These are phyloP conservation scores for Tenebrio molitor DNA, from an alignment of 1,140 invertebrate species.

Conservation along the genomic window DNA sequence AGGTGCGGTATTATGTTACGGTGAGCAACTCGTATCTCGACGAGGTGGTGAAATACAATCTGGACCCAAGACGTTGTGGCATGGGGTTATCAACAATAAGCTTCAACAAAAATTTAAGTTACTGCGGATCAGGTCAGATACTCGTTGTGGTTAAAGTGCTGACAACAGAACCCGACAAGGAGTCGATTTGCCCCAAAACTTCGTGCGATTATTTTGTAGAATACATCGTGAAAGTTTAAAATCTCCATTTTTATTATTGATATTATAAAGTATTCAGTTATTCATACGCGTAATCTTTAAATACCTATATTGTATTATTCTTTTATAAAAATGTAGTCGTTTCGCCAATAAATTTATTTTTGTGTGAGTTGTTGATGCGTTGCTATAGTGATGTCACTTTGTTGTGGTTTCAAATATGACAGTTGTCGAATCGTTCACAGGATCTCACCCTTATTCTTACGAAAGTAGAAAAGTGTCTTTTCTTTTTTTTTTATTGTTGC, in stretches of 20 bases:
- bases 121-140: not conserved
- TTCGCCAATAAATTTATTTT: too few relatives aligned
- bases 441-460: too few relatives aligned
- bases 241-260: not conserved
- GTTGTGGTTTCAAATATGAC: not conserved
- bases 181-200: not conserved
- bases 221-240: slow-evolving; percentile 12
- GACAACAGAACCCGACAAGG: not conserved
- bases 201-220: slow-evolving; percentile 30
- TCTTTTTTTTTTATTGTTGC: too few relatives aligned
- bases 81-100: not conserved
- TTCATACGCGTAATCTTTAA: too few relatives aligned
- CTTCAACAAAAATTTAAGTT: not conserved
- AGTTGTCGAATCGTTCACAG: too few relatives aligned
- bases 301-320: too few relatives aligned
- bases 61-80: slow-evolving; percentile 11
- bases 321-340: too few relatives aligned
- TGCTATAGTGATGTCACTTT: too few relatives aligned
- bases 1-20: slow-evolving; percentile 13
- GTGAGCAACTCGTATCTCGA: not conserved
- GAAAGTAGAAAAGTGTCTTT: too few relatives aligned
- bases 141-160: slow-evolving; percentile 24
- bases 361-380: too few relatives aligned
- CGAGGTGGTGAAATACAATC: slow-evolving; percentile 15
- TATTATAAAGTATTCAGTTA: too few relatives aligned